Base-by-base conservation (phyloP, 2,888 invertebrate species). In the Spicauda simplicius region DNA sequence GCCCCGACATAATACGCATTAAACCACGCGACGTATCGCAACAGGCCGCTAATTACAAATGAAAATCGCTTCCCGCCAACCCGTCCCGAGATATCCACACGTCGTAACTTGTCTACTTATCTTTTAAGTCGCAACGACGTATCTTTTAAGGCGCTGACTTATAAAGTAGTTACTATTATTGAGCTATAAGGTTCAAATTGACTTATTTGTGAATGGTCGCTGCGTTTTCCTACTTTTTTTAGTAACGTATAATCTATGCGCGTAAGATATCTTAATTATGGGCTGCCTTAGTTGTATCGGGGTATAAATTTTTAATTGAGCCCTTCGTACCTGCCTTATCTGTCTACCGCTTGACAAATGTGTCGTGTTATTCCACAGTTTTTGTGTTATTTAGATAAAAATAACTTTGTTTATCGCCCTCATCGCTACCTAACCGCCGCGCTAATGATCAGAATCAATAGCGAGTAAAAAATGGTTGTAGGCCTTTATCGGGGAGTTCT, bases 31-130 rank as follows among this genome's bases (percentile, higher is more conserved):
- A 67, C 71, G 71, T 75, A 77, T 77, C 75, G 64, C 69, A 73
- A 72, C 74, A 76, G 71, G 70, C 70, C 70, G 74, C 76, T 78
- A 77, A 78, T 78, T 78, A 76, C 77, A 74, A 73, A 74, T 74
- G 76, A 77, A 74, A 79, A 77, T 76, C 76, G 77, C 71, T 76
- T 74, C 75, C 75, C 72, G 71, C 69, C 72, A 73, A 72, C 74
- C 71, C 69, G 69, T 71, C 76, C 72, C 69, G 64, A 78, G 85
- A 85, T 85, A 86, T 82, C 80, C 74, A 77, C 81, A 80, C 81
- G 71, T 73, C 74, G 73, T 76, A 73, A 73, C 74, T 73, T 52
- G 56, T 67, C 67, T 33, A 52, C 61, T 61, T 62, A 67, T 61
- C 67, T 56, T 62, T 61, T 37, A 33, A 67, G 20, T n/a, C 52